Evolutionary conservation across 2,113 vertebrate genomes (phyloP).

Genomic region (Mixornis gularis): DNA sequence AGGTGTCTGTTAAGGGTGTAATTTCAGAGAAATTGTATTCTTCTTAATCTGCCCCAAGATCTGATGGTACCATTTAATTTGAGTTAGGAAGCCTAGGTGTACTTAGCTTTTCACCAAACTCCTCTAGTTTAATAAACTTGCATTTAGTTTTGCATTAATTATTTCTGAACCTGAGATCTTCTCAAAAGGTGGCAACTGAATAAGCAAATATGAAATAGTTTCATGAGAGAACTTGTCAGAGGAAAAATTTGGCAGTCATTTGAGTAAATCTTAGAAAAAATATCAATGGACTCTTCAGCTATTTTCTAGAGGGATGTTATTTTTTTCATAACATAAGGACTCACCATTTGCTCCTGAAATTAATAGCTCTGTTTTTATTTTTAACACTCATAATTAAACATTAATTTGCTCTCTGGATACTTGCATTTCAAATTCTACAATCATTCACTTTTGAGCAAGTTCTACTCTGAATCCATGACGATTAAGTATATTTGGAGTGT

Average conservation of each 20-base stretch:
- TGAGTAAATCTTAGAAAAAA: slow-evolving; percentile 27
- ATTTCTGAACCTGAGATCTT: neutral
- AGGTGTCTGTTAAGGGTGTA: neutral
- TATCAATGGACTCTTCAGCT: slow-evolving; percentile 37
- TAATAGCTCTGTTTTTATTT: slow-evolving; percentile 57
- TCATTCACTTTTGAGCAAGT: slow-evolving; percentile 13
- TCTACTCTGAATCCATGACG: neutral
- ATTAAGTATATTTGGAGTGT: slow-evolving; percentile 1
- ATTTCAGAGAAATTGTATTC: neutral
- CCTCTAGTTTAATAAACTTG: neutral
- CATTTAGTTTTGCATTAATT: neutral
- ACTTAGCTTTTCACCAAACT: neutral
- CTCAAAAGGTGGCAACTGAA: neutral
- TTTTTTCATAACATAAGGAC: slow-evolving; percentile 21
- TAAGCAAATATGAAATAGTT: neutral
- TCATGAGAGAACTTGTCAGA: neutral
- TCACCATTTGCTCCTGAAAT: slow-evolving; percentile 36
- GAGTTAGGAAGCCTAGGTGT: neutral
- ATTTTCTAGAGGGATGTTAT: slow-evolving; percentile 17
- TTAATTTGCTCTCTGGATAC: slow-evolving; percentile 37
- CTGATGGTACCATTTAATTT: neutral
- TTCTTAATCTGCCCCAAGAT: neutral
- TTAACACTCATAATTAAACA: slow-evolving; percentile 48
- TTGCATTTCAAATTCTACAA: slow-evolving; percentile 31
- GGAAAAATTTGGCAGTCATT: slow-evolving; percentile 13